These are phyloP conservation scores for Ylistrum balloti DNA, from an alignment of 1,140 invertebrate genomes.

Conservation along the genomic window DNA sequence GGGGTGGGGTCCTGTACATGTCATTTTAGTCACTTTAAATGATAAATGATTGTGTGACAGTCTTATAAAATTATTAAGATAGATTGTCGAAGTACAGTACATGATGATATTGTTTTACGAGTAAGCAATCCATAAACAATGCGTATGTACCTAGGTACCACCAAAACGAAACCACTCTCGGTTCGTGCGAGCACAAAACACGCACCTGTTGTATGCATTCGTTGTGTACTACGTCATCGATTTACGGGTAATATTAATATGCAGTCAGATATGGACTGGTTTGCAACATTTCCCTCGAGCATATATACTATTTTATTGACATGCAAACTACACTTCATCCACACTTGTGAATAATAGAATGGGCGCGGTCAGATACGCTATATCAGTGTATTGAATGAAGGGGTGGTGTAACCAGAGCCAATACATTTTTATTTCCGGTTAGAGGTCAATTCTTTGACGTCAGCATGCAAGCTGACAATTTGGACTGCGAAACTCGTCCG, in stretches of 20 bases:
- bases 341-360: conserved; percentile 16
- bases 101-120: not conserved
- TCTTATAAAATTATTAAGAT: not conserved
- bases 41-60: not conserved
- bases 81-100: not conserved
- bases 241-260: conserved; percentile 46
- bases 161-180: not conserved
- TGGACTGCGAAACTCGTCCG: not conserved
- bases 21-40: no score
- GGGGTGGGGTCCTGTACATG: no score
- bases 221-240: conserved; percentile 63
- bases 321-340: not conserved
- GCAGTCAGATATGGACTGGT: not conserved
- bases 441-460: conserved; percentile 55
- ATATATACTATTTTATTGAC: not conserved
- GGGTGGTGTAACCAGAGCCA: conserved; percentile 49
- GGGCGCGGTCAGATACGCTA: conserved; percentile 53
- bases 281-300: not conserved
- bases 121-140: not conserved
- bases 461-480: conserved; percentile 29
- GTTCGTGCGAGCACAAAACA: not conserved
- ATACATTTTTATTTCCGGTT: conserved; percentile 53
- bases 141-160: not conserved
- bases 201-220: conserved; percentile 54
- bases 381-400: conserved; percentile 58